Evolutionary conservation across 2,888 invertebrate genomes (phyloP), one percentile per base, ranked within the genome.

Genomic region (Xanthostigma xanthostigma): DNA sequence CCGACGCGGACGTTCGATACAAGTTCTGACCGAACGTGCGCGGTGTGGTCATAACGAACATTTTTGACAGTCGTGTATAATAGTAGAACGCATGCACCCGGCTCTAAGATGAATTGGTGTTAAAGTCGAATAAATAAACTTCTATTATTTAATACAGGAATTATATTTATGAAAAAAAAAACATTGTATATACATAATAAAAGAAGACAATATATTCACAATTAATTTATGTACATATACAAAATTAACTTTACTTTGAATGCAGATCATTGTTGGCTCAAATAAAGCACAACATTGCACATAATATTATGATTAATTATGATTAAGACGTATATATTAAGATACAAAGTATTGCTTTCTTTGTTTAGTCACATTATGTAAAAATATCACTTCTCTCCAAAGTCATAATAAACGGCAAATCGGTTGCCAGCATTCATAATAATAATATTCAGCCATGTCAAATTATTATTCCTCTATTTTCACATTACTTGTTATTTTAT

Each of bases 311-410:
- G 62, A 63, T 51, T 60, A 60, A 59, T 59, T 69, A 68, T 62
- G 60, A 69, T 64, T 74, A 73, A 73, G 73, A 75, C 73, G 69
- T 64, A 64, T 63, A 49, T 70, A 27, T 27, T 27, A 74, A 75
- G 76, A 77, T 79, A 80, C 74, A 77, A 75, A 74, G 79, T 81
- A 81, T 81, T 81, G 81, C 81, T 81, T 79, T 73, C 78, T 79
- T 79, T 72, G 72, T 75, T 57, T 79, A 75, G 75, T 78, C 78
- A 78, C 77, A 75, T 76, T 75, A 74, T 67, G 74, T 71, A 76
- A 77, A 75, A 76, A 76, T 78, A 77, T 77, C 77, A 77, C 77
- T 73, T 47, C 39, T 51, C 48, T 41, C 53, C 50, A 53, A 50
- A 51, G 36, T 48, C 10, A 48, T 41, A 41, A 13, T 41, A 46